Conservation (phyloP, 2,113 vertebrate genomes). For the Pterophyllum scalare region DNA sequence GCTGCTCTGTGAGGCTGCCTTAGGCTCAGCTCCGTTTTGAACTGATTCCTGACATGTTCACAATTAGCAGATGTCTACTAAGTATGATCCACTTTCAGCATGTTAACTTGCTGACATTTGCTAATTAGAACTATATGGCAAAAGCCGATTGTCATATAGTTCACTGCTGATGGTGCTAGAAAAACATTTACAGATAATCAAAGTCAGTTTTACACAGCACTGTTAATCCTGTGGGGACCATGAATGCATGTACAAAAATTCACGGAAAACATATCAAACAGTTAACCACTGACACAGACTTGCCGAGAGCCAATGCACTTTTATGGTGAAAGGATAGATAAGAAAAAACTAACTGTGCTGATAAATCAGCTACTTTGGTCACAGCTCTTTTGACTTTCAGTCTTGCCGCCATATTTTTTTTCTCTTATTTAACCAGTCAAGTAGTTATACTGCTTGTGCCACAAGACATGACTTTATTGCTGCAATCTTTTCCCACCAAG, state of each 20-base stretch:
- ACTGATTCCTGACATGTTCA: background rate
- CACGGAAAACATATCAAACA: background rate
- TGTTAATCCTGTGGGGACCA: background rate
- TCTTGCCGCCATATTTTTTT: background rate
- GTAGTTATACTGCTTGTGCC: conserved; percentile 19
- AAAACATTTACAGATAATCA: background rate
- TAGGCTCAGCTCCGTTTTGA: background rate
- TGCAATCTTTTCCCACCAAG: conserved; percentile 43
- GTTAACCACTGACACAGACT: background rate
- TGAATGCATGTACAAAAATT: background rate
- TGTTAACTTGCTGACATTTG: background rate
- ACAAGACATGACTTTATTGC: conserved; percentile 33
- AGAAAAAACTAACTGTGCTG: background rate
- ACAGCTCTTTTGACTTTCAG: background rate
- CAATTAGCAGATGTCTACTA: background rate
- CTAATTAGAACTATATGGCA: conserved; percentile 1
- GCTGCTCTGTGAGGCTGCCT: background rate
- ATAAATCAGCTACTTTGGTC: background rate
- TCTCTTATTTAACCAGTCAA: conserved; percentile 4
- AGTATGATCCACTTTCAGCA: background rate
- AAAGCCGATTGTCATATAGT: too few species aligned
- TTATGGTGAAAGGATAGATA: background rate
- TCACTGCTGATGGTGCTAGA: background rate
- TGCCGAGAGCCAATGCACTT: background rate
- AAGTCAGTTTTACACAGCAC: background rate